These are phyloP conservation scores for Ostrea denselamellosa DNA, from an alignment of 1,140 invertebrate genomes.

Conservation along the genomic window DNA sequence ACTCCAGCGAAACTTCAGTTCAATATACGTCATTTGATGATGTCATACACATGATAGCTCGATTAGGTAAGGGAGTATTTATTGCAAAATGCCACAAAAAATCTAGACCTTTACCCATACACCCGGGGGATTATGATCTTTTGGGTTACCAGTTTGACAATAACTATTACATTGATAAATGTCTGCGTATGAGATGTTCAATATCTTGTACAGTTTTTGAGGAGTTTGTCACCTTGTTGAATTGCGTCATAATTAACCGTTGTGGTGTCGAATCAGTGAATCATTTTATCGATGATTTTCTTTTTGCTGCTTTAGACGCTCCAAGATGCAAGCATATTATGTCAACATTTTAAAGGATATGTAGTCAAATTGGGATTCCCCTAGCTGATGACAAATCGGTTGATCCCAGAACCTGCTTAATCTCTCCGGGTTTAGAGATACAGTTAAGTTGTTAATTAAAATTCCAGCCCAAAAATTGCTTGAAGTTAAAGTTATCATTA, in stretches of 20 bases:
- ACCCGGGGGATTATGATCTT: slow-evolving; percentile 51
- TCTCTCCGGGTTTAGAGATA: neutral
- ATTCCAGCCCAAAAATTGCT: neutral
- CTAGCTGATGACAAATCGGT: neutral
- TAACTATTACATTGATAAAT: slow-evolving; percentile 53
- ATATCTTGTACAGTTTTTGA: slow-evolving; percentile 48
- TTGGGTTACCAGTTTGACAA: slow-evolving; percentile 47
- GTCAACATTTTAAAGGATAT: neutral
- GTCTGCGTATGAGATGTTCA: slow-evolving; percentile 48
- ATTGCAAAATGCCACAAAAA: slow-evolving; percentile 49
- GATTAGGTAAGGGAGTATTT: slow-evolving; percentile 34
- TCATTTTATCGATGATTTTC: slow-evolving; percentile 53
- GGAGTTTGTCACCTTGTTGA: slow-evolving; percentile 50
- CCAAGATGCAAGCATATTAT: neutral
- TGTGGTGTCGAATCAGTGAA: neutral
- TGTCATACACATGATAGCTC: neutral
- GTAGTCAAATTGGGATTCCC: neutral
- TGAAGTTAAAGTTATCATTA: neutral
- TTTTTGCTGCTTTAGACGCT: neutral
- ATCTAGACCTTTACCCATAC: slow-evolving; percentile 44
- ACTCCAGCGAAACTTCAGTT: slow-evolving; percentile 14
- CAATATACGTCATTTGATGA: slow-evolving; percentile 46
- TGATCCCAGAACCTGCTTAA: neutral
- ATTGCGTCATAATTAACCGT: slow-evolving; percentile 31
- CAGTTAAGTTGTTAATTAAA: neutral